Evolutionary conservation across 2,113 vertebrate genomes (phyloP).

Genomic region (Eublepharis macularius): DNA sequence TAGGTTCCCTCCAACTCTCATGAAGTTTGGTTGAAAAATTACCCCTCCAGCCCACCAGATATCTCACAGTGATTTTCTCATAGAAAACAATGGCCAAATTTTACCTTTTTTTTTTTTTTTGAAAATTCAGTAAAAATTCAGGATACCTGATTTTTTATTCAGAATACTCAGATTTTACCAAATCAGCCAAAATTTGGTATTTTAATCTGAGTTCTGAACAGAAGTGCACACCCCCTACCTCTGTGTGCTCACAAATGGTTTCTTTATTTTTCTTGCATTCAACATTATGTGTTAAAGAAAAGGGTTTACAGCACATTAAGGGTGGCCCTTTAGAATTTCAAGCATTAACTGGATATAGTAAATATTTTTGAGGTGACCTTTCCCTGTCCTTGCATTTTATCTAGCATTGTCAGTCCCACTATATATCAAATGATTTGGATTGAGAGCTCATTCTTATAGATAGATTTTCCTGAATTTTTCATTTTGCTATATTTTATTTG

Average conservation of each 20-base stretch:
- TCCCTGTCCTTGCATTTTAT: background rate
- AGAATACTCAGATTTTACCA: too few relatives aligned
- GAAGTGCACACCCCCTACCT: too few relatives aligned
- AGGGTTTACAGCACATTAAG: background rate
- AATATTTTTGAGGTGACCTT: background rate
- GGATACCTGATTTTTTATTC: too few relatives aligned
- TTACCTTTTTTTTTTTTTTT: too few relatives aligned
- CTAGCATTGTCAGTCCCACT: background rate
- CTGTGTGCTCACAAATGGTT: background rate
- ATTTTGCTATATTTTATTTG: background rate
- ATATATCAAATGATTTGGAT: background rate
- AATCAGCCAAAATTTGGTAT: too few relatives aligned
- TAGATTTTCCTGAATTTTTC: background rate
- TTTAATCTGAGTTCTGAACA: too few relatives aligned
- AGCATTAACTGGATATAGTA: background rate
- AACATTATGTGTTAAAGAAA: background rate
- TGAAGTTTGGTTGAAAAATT: too few relatives aligned
- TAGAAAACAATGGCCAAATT: too few relatives aligned
- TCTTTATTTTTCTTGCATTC: background rate
- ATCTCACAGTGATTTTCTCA: too few relatives aligned
- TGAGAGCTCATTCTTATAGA: background rate
- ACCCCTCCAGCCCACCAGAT: too few relatives aligned
- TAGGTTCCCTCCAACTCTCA: too few relatives aligned
- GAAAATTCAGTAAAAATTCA: too few relatives aligned
- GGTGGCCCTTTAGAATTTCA: background rate